Percentiles rank a stretch among this genome's conserved stretches.
Conservation (phyloP, 2,113 vertebrate genomes). For the Dasyprocta punctata region DNA sequence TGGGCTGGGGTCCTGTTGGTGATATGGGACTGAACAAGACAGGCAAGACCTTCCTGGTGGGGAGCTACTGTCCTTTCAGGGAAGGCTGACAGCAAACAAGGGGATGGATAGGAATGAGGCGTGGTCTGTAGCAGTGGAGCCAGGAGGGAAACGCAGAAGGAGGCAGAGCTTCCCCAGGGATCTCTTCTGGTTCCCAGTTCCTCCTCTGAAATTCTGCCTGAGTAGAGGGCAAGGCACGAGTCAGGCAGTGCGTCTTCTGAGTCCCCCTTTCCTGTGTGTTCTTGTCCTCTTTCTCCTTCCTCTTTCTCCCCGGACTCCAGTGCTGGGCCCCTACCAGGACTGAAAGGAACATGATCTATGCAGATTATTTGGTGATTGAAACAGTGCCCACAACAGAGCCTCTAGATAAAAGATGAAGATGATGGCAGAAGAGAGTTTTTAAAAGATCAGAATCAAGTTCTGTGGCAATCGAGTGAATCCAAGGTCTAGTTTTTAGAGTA, state of each 20-base stretch:
- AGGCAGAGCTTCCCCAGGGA: not conserved
- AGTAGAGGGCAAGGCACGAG: not conserved
- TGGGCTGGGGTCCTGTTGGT: not conserved
- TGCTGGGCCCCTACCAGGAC: not conserved
- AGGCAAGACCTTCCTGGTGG: not conserved
- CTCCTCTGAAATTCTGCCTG: not conserved
- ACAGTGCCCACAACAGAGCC: not conserved
- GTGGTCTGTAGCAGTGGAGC: not conserved
- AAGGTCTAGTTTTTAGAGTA: not conserved
- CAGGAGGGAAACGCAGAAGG: fast-evolving
- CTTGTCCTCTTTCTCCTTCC: not conserved
- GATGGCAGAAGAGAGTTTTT: not conserved
- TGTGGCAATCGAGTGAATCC: not conserved
- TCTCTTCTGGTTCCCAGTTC: fast-evolving
- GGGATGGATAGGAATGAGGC: not conserved
- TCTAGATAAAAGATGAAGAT: not conserved
- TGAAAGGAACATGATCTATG: not conserved
- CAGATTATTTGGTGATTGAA: not conserved
- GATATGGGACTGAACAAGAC: not conserved
- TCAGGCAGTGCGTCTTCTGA: not conserved
- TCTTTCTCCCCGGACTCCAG: not conserved
- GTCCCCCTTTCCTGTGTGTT: fast-evolving
- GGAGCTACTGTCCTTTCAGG: not conserved
- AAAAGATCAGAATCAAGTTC: not conserved
- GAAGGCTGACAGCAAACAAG: not conserved